Evolutionary conservation across 2,797 vertebrate species (phyloP), one percentile per base, ranked within the genome.

Genomic region (Dipus sagitta): DNA sequence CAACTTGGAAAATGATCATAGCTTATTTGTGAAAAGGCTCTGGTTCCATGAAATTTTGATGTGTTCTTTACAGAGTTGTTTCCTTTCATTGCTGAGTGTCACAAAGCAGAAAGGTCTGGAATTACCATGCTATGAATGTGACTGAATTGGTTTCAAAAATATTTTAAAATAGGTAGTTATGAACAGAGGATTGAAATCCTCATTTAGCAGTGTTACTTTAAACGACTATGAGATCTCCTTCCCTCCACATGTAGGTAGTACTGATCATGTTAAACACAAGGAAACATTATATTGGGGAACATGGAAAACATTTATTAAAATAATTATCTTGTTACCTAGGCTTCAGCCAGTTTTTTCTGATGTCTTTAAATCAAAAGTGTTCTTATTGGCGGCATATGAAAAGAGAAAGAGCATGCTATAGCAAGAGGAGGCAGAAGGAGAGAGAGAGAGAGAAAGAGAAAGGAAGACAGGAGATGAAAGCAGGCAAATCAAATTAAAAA

Each of bases 21-120:
- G 92, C 90, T 96, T 96, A 80, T 97, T 97, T 97, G 60, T 95
- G 95, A 90, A 92, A 96, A 93, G 12, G 9, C 42, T 23, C 78
- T 90, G 82, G 67, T 85, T 89, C 38, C 24, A 79, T 68, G 92
- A 94, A 97, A 96, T 93, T 77, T 68, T 95, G 80, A 92, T 94
- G 15, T 94, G 71, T 65, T 96, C 60, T 93, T 90, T 71, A 21
- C 58, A 30, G 82, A 79, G 81, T 89, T 97, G 32, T 96, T 97
- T 96, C 86, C 94, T 71, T 81, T 92, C 96, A 86, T 34, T 95
- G 84, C 80, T 95, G 93, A 94, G 58, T 96, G 87, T 90, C 80
- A 85, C 58, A 81, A 97, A 93, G 64, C 13, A 86, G 75, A 97
- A 89, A 93, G 84, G 68, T 95, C 92, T 97, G 89, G 96, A 97